These are phyloP conservation scores for Trichonephila inaurata DNA, from an alignment of 1,140 invertebrate species.

Conservation along the genomic window DNA sequence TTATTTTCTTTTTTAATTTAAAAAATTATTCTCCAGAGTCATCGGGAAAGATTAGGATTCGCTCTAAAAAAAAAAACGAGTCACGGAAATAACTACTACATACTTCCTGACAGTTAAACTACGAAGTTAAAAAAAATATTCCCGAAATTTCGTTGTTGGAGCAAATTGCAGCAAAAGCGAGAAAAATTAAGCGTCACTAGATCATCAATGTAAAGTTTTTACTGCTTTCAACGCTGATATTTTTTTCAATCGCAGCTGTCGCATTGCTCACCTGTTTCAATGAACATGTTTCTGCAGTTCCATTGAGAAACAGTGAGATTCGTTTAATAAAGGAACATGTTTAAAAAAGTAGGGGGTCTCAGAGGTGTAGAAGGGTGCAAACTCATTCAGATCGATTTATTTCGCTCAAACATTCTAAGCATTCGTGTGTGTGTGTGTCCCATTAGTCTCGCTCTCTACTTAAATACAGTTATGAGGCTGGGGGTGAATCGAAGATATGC, in stretches of 20 bases:
- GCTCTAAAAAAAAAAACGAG: not conserved
- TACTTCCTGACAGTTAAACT: not conserved
- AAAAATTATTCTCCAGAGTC: not conserved
- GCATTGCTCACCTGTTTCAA: not conserved
- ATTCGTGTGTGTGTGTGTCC: not conserved
- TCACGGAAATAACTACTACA: not conserved
- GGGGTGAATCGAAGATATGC: conserved; percentile 40
- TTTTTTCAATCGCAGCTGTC: conserved; percentile 2
- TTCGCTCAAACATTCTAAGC: conserved; percentile 35
- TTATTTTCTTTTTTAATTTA: not conserved
- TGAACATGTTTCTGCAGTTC: conserved; percentile 37
- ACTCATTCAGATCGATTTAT: conserved; percentile 56
- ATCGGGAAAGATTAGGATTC: not conserved
- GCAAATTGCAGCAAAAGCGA: not conserved
- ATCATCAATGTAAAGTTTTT: not conserved
- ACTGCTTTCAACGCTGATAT: too few species aligned
- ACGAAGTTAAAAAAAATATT: not conserved
- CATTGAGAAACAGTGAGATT: not conserved
- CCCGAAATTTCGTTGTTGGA: too few species aligned
- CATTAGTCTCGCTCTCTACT: conserved; percentile 51
- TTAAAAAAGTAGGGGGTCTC: not conserved
- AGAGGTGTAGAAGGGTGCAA: too few species aligned
- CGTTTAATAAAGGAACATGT: conserved; percentile 29
- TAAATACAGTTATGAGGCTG: conserved; percentile 60
- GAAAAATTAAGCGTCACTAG: not conserved